Evolutionary conservation across 2,113 vertebrate genomes (phyloP).

Genomic region (Cettia cetti): DNA sequence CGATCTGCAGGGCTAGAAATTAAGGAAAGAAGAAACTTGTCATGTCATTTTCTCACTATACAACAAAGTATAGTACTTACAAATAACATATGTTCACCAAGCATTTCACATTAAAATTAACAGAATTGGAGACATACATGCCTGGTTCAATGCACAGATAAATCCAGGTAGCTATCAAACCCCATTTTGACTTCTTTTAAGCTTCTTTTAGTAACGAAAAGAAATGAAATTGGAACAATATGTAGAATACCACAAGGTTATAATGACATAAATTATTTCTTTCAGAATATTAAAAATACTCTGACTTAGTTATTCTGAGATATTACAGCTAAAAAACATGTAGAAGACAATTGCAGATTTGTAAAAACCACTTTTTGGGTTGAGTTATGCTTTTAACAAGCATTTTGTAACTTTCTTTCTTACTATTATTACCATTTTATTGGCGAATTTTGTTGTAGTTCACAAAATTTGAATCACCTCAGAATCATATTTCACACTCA

Average conservation of each 20-base stretch:
- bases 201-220: not conserved
- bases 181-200: rapidly evolving
- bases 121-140: not conserved
- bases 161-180: not conserved
- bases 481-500: not conserved
- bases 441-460: not conserved
- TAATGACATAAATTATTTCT: not conserved
- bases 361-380: not conserved
- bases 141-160: not conserved
- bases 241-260: not conserved
- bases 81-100: not conserved
- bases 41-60: not conserved
- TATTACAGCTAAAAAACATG: not conserved
- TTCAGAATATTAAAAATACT: not conserved
- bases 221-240: not conserved
- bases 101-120: not conserved
- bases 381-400: slow-evolving; percentile 11
- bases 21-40: not conserved
- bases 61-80: not conserved
- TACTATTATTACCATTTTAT: slow-evolving; percentile 13
- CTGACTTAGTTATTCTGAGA: not conserved
- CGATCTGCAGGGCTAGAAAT: not conserved
- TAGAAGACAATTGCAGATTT: not conserved
- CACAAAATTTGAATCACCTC: slow-evolving; percentile 5
- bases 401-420: not conserved